Conservation (phyloP, 1,140 invertebrate genomes). For the Scaptodrosophila lebanonensis region DNA sequence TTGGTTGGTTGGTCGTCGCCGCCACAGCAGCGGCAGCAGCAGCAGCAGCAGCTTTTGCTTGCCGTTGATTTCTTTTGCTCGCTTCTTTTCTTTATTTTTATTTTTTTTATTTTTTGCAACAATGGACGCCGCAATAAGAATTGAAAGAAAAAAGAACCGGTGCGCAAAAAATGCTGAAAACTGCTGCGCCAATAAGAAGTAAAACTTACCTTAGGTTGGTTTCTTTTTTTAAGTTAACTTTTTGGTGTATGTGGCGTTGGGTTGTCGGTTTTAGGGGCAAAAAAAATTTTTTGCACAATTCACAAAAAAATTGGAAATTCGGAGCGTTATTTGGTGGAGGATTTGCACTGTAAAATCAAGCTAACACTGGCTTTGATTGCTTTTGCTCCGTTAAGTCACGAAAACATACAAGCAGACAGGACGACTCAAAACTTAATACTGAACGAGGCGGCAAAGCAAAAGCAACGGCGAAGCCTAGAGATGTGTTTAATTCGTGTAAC, state of each 20-base stretch:
- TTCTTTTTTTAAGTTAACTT: conserved; percentile 5
- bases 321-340: conserved; percentile 20
- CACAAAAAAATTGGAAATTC: conserved; percentile 35
- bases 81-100: conserved; percentile 13
- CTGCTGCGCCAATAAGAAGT: neutral
- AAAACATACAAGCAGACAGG: conserved; percentile 38
- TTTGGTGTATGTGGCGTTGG: too few species aligned
- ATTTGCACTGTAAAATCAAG: conserved; percentile 25
- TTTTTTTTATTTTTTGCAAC: neutral
- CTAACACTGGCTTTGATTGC: conserved; percentile 18
- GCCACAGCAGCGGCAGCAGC: conserved; percentile 16
- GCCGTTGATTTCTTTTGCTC: conserved; percentile 6
- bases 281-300: conserved; percentile 32
- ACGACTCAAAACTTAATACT: conserved; percentile 44
- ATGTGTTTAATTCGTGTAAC: too few species aligned
- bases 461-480: too few species aligned
- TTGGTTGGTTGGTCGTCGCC: conserved; percentile 30
- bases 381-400: conserved; percentile 31
- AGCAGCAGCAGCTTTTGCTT: conserved; percentile 11
- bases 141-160: too few species aligned
- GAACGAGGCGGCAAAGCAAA: too few species aligned
- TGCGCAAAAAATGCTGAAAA: conserved; percentile 13
- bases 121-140: too few species aligned
- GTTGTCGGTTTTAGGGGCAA: conserved; percentile 19
- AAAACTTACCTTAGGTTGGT: conserved; percentile 27